Percentiles rank a stretch among this genome's conserved stretches.
These are phyloP conservation scores for Diaperis boleti DNA, from an alignment of 2,888 invertebrate species.

Conservation along the genomic window DNA sequence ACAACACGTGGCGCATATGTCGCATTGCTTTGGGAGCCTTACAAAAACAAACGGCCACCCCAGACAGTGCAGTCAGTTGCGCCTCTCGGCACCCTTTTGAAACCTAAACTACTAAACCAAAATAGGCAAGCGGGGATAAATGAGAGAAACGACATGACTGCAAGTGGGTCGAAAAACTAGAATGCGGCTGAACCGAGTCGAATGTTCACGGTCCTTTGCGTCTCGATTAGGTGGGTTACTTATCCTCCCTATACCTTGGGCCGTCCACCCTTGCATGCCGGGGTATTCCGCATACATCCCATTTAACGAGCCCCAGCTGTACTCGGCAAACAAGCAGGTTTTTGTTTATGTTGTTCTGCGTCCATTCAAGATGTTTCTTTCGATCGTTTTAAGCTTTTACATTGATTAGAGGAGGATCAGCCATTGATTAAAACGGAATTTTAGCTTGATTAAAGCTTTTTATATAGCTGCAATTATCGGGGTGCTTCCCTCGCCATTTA, in stretches of 20 bases:
- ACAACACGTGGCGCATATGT: conserved; percentile 35
- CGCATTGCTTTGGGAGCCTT: conserved; percentile 31
- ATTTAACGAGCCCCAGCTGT: conserved; percentile 38
- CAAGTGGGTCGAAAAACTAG: conserved; percentile 32
- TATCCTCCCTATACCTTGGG: conserved; percentile 28
- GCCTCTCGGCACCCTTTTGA: conserved; percentile 34
- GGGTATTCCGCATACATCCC: conserved; percentile 37
- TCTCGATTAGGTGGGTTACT: conserved; percentile 40
- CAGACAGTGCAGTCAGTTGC: conserved; percentile 13
- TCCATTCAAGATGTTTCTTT: conserved; percentile 28
- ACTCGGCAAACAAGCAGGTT: conserved; percentile 32
- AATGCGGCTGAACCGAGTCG: conserved; percentile 16
- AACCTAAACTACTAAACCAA: conserved; percentile 33
- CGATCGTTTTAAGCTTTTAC: conserved; percentile 38
- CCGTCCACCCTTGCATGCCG: conserved; percentile 25
- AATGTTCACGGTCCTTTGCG: conserved; percentile 32
- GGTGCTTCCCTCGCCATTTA: conserved; percentile 13
- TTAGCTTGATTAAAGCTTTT: conserved; percentile 39
- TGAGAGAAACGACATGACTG: conserved; percentile 28
- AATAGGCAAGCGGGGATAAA: conserved; percentile 31
- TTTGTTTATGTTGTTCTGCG: conserved; percentile 30
- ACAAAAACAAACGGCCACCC: conserved; percentile 33
- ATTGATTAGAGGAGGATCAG: conserved; percentile 38
- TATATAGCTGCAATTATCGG: conserved; percentile 33
- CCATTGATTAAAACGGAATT: conserved; percentile 36